Conservation (phyloP, 2,888 invertebrate genomes). For the Salpingus planirostris region DNA sequence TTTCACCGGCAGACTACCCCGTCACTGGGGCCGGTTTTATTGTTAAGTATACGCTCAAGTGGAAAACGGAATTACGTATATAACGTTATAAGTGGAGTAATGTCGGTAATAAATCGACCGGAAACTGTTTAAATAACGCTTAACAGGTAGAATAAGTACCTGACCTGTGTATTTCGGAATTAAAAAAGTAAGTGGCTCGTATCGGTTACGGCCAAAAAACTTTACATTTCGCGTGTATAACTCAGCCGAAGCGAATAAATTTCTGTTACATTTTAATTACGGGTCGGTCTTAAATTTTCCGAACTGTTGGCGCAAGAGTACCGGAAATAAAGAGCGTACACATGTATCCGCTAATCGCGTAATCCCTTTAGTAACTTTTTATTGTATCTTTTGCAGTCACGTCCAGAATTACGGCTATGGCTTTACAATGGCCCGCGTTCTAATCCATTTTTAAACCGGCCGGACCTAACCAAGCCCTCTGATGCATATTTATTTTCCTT, state of each 20-base stretch:
- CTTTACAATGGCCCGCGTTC: constrained; percentile 24
- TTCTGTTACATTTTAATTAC: constrained; percentile 23
- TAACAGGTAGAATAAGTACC: no score
- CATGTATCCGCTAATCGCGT: constrained; percentile 29
- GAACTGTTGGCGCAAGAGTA: constrained; percentile 16
- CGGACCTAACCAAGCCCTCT: constrained; percentile 20
- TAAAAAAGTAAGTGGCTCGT: no score
- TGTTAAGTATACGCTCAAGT: no score
- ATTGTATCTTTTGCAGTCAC: constrained; percentile 26
- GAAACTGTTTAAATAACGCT: no score
- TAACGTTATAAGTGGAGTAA: no score
- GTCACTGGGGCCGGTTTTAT: no score
- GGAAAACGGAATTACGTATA: no score
- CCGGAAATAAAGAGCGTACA: constrained; percentile 25
- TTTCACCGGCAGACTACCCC: no score
- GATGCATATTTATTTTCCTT: constrained; percentile 28
- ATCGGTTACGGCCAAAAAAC: no score
- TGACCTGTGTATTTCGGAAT: no score
- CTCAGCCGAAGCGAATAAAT: constrained; percentile 11
- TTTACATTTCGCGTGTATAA: no score
- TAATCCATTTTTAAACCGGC: constrained; percentile 31
- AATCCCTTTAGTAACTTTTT: constrained; percentile 26
- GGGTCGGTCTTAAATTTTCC: constrained; percentile 14
- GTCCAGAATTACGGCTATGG: constrained; percentile 26
- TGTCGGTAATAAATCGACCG: no score